Conservation (phyloP, 2,888 invertebrate species). For the Trachelus troglodyta region DNA sequence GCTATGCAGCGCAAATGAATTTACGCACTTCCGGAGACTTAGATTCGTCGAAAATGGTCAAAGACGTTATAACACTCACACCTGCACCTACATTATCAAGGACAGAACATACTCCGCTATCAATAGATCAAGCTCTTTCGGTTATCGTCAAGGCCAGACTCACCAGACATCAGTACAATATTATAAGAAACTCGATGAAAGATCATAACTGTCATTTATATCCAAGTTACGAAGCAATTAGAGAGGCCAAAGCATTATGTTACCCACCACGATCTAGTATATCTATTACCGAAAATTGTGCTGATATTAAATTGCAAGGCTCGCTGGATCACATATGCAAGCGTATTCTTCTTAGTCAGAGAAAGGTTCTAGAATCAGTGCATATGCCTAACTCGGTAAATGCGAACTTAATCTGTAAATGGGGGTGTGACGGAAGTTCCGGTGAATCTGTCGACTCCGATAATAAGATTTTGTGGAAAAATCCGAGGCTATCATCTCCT, state of each 20-base stretch:
- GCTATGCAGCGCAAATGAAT: neutral
- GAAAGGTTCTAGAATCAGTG: neutral
- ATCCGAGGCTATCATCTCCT: constrained; percentile 27
- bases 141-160: neutral
- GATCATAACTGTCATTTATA: neutral
- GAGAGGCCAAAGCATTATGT: neutral
- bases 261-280: constrained; percentile 11
- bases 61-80: neutral
- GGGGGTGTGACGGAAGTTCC: neutral
- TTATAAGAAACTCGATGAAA: neutral
- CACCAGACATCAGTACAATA: neutral
- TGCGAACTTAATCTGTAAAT: neutral
- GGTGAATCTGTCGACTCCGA: neutral
- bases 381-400: neutral
- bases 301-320: constrained; percentile 9
- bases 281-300: neutral
- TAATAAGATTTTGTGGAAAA: constrained; percentile 1
- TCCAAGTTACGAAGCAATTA: constrained; percentile 2
- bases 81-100: neutral
- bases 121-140: neutral
- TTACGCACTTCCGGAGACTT: neutral
- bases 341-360: no score
- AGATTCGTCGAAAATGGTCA: neutral
- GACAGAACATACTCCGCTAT: neutral
- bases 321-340: neutral